Percentiles rank a stretch among this genome's conserved stretches.
phyloP scores from a whole-genome alignment of 2,888 invertebrate genomes.

The Tenthredo amoena region DNA sequence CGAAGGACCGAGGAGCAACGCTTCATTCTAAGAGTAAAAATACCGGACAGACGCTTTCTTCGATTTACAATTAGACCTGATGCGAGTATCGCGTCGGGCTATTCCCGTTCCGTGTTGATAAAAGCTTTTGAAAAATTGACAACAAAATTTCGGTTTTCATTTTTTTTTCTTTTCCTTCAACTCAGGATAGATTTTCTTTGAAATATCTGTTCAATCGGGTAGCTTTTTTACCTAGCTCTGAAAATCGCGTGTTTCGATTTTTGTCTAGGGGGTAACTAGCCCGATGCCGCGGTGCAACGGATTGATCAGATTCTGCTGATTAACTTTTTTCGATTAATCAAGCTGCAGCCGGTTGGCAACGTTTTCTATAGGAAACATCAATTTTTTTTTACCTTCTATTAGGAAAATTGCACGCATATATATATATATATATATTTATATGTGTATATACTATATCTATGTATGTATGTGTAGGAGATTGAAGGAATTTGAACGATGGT shows the following conservation, averaged over 20 bases:
- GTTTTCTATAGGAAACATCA: constrained; percentile 2
- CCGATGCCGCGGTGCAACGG: neutral
- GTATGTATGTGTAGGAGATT: neutral
- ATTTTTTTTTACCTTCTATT: constrained; percentile 10
- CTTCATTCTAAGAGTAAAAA: neutral
- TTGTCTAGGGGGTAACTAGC: neutral
- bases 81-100: neutral
- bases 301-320: constrained; percentile 20
- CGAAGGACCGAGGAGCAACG: neutral
- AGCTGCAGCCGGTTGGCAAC: neutral
- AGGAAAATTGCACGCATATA: constrained; percentile 33
- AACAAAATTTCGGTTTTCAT: neutral
- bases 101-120: neutral
- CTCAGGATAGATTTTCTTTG: neutral
- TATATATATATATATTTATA: neutral
- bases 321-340: constrained; percentile 34
- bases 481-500: constrained; percentile 24
- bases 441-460: neutral
- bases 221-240: neutral
- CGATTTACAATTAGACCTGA: neutral
- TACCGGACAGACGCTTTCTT: neutral
- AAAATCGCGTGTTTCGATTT: neutral
- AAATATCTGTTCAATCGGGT: neutral
- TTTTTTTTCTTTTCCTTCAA: neutral
- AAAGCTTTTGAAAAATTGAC: neutral